These are phyloP conservation scores for Alsophila aescularia DNA, from an alignment of 2,888 invertebrate genomes.

Conservation along the genomic window DNA sequence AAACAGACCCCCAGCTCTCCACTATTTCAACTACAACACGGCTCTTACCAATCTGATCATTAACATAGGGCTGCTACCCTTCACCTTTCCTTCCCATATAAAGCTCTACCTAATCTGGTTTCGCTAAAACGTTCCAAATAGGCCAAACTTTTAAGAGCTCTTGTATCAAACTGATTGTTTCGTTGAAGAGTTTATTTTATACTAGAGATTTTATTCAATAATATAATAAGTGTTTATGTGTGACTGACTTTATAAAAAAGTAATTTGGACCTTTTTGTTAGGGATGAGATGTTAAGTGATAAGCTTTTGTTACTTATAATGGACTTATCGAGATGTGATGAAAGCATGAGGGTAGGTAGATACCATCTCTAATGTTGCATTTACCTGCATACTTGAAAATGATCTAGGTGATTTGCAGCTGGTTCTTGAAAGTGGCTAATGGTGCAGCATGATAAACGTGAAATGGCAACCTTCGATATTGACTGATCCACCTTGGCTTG, in stretches of 20 bases:
- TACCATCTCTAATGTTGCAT: slow-evolving; percentile 5
- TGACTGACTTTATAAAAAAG: slow-evolving; percentile 59
- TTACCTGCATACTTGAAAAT: slow-evolving; percentile 4
- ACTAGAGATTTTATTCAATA: slow-evolving; percentile 34
- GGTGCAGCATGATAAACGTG: no score
- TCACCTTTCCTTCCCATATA: neutral
- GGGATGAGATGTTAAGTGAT: slow-evolving; percentile 49
- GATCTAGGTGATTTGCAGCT: slow-evolving; percentile 10
- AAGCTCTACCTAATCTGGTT: slow-evolving; percentile 28
- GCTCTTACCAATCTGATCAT: slow-evolving; percentile 38
- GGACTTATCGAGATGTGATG: slow-evolving; percentile 34
- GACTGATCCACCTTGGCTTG: no score
- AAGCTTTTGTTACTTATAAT: slow-evolving; percentile 46
- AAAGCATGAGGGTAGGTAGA: slow-evolving; percentile 34
- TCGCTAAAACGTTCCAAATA: slow-evolving; percentile 33
- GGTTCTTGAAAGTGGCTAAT: no score
- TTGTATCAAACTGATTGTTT: slow-evolving; percentile 31
- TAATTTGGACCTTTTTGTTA: slow-evolving; percentile 45
- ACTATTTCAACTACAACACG: slow-evolving; percentile 34
- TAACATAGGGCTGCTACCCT: slow-evolving; percentile 16
- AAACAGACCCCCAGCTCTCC: slow-evolving; percentile 40
- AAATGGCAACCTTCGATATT: no score
- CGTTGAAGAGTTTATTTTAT: slow-evolving; percentile 41
- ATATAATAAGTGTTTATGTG: slow-evolving; percentile 59
- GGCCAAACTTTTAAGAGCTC: slow-evolving; percentile 42